A percentile compares a stretch with the other conserved stretches of the same genome.
phyloP scores from a whole-genome alignment of 2,888 invertebrate species.

The Siphlonurus alternatus region DNA sequence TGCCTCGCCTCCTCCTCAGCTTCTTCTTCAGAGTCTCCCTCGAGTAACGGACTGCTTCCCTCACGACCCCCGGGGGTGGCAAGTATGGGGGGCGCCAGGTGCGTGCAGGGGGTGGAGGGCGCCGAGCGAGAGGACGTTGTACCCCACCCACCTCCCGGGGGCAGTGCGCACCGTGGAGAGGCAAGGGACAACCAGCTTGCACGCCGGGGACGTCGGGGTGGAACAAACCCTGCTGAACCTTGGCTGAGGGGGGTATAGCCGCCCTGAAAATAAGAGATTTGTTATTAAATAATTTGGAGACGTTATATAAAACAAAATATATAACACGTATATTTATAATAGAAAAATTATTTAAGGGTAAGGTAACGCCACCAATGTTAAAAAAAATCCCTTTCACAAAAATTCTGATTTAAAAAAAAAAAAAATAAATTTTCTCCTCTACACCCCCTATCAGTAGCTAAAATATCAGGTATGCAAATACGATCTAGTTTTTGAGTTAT shows the following conservation, averaged over 20 bases:
- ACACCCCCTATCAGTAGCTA: no score
- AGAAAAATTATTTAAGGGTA: no score
- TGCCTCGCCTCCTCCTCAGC: neutral
- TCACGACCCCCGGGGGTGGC: neutral
- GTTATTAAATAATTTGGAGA: no score
- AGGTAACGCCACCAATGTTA: no score
- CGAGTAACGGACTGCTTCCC: constrained; percentile 1
- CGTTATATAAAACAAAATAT: no score
- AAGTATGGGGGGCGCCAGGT: neutral
- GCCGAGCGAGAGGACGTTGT: neutral
- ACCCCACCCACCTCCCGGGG: neutral
- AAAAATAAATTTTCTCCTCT: no score
- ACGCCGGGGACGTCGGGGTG: neutral
- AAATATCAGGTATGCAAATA: no score
- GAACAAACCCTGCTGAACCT: neutral
- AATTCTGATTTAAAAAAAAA: no score
- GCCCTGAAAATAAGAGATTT: neutral
- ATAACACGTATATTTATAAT: no score
- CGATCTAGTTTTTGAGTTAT: no score
- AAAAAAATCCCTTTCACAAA: no score
- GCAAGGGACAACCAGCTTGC: neutral
- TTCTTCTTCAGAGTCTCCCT: neutral
- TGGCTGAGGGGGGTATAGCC: constrained; percentile 1
- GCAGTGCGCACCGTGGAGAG: neutral
- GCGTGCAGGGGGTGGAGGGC: neutral